Base-by-base conservation (phyloP, 37 sponge, comb jelly and placozoan species). In the Dysidea cf. avara region DNA sequence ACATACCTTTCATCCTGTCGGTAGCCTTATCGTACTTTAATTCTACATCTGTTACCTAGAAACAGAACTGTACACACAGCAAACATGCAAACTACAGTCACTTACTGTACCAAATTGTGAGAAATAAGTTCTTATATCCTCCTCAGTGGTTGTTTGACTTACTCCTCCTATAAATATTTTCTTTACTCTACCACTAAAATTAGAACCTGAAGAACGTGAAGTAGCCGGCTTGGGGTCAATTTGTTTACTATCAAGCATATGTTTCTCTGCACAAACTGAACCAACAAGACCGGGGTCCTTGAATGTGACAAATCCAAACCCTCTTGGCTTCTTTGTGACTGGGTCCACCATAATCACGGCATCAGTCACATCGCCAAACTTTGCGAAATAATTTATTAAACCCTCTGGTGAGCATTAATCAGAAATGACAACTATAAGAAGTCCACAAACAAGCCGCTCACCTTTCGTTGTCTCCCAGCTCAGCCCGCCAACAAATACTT, bases 271-370 rank as follows among this genome's bases (percentile, higher is more conserved):
- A n/a, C n/a, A n/a, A n/a, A n/a, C 77, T 26, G 11, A 24, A 1
- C 31, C 56, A 0, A 84, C 85, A 67, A 67, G 56, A n/a, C 17
- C 30, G 16, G 77, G 62, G 21, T 90, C 78, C 3, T 34, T 31
- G 69, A 85, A 90, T 7, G 81, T 81, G 18, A 90, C 82, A 64
- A 90, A 90, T 26, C 86, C 91, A 76, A 90, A 90, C 0, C 91
- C 86, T 30, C 91, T 71, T 2, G 85, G 85, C 51, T 62, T 76
- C 22, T 61, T 60, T 2, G 72, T 62, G 13, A 26, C 59, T 7
- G 35, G 32, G 64, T 87, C 78, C 28, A 55, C 62, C 82, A 82
- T 82, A 34, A 87, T 77, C 29, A 81, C 74, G 33, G 67, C 29
- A 53, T 84, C 91, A 16, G 68, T 55, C 13, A 90, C 77, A 43